Evolutionary conservation across 2,113 vertebrate genomes (phyloP).

Genomic region (Zapus hudsonius): DNA sequence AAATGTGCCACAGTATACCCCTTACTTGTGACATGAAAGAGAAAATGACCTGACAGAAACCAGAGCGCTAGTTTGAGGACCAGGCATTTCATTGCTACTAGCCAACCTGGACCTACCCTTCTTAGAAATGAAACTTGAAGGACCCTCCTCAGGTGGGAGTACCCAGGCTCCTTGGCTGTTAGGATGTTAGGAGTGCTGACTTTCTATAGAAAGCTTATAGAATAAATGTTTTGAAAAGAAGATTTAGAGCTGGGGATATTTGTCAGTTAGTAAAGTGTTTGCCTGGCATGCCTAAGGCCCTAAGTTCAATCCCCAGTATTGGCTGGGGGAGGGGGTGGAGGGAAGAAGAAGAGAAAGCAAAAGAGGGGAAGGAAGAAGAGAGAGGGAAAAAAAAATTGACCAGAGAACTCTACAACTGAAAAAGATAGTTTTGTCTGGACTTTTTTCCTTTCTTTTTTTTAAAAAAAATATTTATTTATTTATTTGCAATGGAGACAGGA

Average conservation of each 20-base stretch:
- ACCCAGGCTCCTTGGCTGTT: not conserved
- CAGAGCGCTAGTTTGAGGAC: not conserved
- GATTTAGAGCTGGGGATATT: not conserved
- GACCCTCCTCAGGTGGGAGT: not conserved
- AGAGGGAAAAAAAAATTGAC: not conserved
- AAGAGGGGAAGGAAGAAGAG: not conserved
- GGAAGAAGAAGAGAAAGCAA: too few species aligned
- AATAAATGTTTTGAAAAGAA: not conserved
- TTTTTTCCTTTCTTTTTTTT: too few species aligned
- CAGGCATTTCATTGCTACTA: not conserved
- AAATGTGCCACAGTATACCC: too few species aligned
- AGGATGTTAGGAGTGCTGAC: not conserved
- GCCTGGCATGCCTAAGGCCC: not conserved
- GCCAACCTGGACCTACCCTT: not conserved
- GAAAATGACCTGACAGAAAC: not conserved
- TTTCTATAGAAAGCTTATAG: not conserved
- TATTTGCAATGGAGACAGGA: too few species aligned
- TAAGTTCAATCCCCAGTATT: not conserved
- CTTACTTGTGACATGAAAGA: not conserved
- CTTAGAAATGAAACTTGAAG: not conserved
- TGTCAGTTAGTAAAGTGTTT: not conserved
- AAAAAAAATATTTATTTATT: too few species aligned
- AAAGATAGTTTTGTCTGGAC: slow-evolving; percentile 2
- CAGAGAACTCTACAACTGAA: not conserved
- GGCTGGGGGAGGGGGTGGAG: not conserved